Conservation (phyloP, 1,140 invertebrate genomes). For the Platyscapa corneri region DNA sequence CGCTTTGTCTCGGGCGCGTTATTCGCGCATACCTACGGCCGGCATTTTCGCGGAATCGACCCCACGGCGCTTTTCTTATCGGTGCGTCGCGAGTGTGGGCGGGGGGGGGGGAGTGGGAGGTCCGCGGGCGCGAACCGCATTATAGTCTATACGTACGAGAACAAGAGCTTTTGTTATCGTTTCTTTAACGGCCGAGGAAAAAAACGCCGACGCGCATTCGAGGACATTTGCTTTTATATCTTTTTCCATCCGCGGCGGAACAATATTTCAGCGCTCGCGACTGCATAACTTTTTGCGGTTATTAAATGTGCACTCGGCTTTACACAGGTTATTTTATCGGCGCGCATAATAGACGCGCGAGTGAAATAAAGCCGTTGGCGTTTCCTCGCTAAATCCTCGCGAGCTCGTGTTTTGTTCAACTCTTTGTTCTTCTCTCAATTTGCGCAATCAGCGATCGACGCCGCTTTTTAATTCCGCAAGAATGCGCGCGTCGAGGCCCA, state of each 20-base stretch:
- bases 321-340: neutral
- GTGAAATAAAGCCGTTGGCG: neutral
- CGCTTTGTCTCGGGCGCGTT: no score
- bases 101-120: neutral
- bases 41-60: conserved; percentile 20
- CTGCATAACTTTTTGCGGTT: neutral
- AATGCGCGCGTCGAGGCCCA: no score
- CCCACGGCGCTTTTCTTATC: conserved; percentile 1
- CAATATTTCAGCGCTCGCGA: neutral
- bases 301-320: neutral
- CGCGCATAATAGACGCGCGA: neutral
- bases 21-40: neutral
- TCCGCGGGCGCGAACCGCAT: neutral
- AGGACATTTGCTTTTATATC: neutral
- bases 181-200: conserved; percentile 16
- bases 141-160: neutral
- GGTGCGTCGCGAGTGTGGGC: neutral
- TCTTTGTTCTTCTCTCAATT: neutral
- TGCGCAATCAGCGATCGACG: neutral
- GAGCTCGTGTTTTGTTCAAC: neutral
- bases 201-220: neutral
- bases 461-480: neutral
- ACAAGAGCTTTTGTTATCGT: conserved; percentile 23
- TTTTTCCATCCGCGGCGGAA: neutral
- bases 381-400: neutral